phyloP scores from a whole-genome alignment of 2,888 invertebrate species.

The Lasioglossum oenotherae region DNA sequence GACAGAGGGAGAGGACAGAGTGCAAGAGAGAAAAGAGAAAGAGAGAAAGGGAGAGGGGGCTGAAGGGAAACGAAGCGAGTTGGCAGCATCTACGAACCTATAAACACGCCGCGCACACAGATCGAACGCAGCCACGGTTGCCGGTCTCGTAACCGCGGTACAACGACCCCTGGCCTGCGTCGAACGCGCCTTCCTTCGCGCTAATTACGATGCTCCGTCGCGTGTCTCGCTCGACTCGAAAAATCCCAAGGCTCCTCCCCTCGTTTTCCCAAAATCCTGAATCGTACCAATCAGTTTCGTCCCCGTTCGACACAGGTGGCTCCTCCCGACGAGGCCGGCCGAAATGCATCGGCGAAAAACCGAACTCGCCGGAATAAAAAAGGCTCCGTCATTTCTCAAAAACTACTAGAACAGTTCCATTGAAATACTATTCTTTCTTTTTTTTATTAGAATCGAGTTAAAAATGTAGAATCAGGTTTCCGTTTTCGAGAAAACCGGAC shows the following conservation, averaged over 20 bases:
- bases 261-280: background rate
- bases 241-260: background rate
- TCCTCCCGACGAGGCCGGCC: slow-evolving; percentile 22
- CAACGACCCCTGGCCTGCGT: slow-evolving; percentile 77
- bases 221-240: background rate
- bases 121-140: slow-evolving; percentile 66
- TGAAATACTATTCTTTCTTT: too few species aligned
- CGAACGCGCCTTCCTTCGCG: slow-evolving; percentile 60
- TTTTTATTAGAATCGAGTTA: too few species aligned
- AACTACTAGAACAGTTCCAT: background rate
- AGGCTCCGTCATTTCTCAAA: background rate
- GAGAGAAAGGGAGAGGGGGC: background rate
- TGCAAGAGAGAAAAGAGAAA: background rate
- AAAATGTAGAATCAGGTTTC: background rate
- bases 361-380: background rate
- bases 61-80: slow-evolving; percentile 30
- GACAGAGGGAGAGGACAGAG: slow-evolving; percentile 4
- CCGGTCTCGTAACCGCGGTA: slow-evolving; percentile 79
- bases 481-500: background rate
- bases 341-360: slow-evolving; percentile 6
- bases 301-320: slow-evolving; percentile 23
- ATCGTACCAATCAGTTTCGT: background rate
- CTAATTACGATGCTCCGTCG: slow-evolving; percentile 60
- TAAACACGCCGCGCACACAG: slow-evolving; percentile 66
- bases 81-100: slow-evolving; percentile 66